Base-by-base conservation (phyloP, 2,888 invertebrate genomes). In the Cryptocephalus primarius region DNA sequence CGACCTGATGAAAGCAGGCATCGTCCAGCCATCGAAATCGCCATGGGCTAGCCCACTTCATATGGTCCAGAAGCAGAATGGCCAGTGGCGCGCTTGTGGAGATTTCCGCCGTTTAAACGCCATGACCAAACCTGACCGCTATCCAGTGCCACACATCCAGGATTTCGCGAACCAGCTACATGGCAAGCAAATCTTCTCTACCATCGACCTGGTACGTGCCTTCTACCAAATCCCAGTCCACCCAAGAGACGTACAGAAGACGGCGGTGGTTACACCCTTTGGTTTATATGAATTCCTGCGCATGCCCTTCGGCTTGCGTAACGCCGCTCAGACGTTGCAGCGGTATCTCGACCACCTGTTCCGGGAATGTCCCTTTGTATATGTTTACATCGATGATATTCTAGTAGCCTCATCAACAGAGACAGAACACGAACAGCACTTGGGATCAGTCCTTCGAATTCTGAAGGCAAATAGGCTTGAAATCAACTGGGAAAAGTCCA, bases 281-380 rank as follows among this genome's bases (percentile, higher is more conserved):
- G 47, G 47, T 4, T 42, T 44, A 9, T 49, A 39, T 39, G 47
- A 49, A n/a, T 49, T 47, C 22, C 41, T 40, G 10, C 34, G 40
- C 1, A 49, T 49, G 49, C 44, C 47, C 3, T 49, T 49, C 22
- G 49, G 44, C 13, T 34, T 48, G 36, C 31, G 47, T 32, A 49
- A 47, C 12, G 44, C 44, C 4, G 49, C 47, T 10, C 43, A 49
- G 42, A 47, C 50, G 8, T 32, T 49, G 3, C 50, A 49, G 39
- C 32, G 50, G 8, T 49, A 34, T 42, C 39, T 49, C 1, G 48
- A 48, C 43, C 39, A 48, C 11, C n/a, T 49, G 9, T 39, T 49
- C 8, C 39, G 47, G 3, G 43, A 32, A 2, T 48, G 39, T 22
- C 8, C 36, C 9, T 49, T 45, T 38, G 42, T 45, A 1, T 42